Conservation (phyloP, 2,888 invertebrate genomes). For the Ecdyonurus torrentis region DNA sequence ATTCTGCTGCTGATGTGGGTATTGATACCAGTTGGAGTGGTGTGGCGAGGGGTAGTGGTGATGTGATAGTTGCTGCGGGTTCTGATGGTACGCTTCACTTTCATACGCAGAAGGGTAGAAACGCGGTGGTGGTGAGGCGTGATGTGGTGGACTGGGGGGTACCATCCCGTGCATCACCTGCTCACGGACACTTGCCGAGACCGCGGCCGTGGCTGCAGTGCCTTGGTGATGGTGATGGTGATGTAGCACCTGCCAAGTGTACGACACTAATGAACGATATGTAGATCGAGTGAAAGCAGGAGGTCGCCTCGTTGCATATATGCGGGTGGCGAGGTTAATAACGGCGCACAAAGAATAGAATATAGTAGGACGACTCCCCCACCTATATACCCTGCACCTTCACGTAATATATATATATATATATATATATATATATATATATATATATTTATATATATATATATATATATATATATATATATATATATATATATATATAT, state of each 20-base stretch:
- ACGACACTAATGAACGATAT: no score
- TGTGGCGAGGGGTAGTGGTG: not conserved
- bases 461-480: no score
- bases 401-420: no score
- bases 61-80: not conserved
- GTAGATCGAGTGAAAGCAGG: no score
- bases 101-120: not conserved
- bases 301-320: no score
- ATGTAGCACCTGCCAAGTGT: not conserved
- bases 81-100: not conserved
- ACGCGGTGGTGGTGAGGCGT: conserved; percentile 2
- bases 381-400: no score
- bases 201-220: not conserved
- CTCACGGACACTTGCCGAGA: not conserved
- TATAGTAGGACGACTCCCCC: no score
- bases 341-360: no score
- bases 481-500: no score
- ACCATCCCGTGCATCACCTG: not conserved
- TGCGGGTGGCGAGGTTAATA: not conserved
- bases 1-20: not conserved
- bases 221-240: not conserved
- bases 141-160: not conserved
- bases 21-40: not conserved
- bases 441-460: no score
- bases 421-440: no score